Base-by-base conservation (phyloP, 1,140 invertebrate genomes). In the Ips typographus region DNA sequence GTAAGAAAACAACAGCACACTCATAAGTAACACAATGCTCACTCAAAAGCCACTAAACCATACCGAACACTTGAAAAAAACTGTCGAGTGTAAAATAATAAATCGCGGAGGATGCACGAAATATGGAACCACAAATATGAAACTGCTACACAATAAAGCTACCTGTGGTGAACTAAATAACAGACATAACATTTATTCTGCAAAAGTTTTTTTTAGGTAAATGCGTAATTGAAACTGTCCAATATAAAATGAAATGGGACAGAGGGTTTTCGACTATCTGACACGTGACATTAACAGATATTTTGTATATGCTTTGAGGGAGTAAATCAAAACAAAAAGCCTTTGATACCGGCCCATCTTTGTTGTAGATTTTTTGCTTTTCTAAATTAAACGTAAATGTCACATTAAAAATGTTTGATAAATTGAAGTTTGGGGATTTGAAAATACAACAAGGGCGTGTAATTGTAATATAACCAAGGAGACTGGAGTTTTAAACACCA, bases 71-170 rank as follows among this genome's bases (percentile, higher is more conserved):
- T 22, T 22, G 22, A 22, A 22, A 22, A 22, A 22, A 22, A 22
- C 22, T 22, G 22, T 22, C 22, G 22, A 22, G 22, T 22, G 22
- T 22, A 22, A 22, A 22, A 22, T 22, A 22, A 22, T 22, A 22
- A 22, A 22, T 22, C 22, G 22, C 22, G 22, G 22, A 22, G 22
- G 22, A 22, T 49, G 44, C 44, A 49, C 22, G 44, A 49, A 49
- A 6, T 22, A 49, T 49, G 44, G 22, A 22, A 22, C 39, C 52
- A 67, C 44, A 67, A 49, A 59, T 60, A 68, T 39, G 61, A 60
- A 59, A 42, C 47, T 68, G 65, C 64, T 60, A 61, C 65, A 68
- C 65, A 68, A 60, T 58, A 56, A 68, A 59, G 65, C 65, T 51
- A 51, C 38, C 36, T 68, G 60, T 68, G 65, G 57, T 68, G 65